A percentile compares a stretch with the other conserved stretches of the same genome.
Evolutionary conservation across 53 echinoderm and acorn worm genomes (phyloP).

Genomic region (Astropecten irregularis): DNA sequence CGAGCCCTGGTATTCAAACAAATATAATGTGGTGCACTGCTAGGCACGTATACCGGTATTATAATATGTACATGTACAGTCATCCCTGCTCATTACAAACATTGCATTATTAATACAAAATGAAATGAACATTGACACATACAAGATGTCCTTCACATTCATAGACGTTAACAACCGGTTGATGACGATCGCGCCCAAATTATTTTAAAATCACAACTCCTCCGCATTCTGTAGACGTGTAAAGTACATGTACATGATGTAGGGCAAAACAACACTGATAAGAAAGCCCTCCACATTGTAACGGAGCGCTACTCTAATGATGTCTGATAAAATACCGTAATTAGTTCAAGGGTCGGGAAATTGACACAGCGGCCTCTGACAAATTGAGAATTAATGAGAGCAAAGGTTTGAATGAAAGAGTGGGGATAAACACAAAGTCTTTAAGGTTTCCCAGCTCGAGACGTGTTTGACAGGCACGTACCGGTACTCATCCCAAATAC

Average conservation of each 20-base stretch:
- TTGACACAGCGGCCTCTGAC: not conserved
- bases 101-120: too few species aligned
- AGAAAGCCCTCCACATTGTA: too few species aligned
- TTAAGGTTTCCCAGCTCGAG: too few species aligned
- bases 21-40: too few species aligned
- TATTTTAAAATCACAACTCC: not conserved
- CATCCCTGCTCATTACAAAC: too few species aligned
- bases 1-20: too few species aligned
- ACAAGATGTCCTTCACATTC: not conserved
- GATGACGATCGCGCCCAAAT: not conserved
- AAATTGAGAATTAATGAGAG: slow-evolving; percentile 22
- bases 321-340: slow-evolving; percentile 7
- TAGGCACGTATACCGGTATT: too few species aligned
- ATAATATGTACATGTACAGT: too few species aligned
- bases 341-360: slow-evolving; percentile 2
- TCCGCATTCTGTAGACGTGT: not conserved
- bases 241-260: not conserved
- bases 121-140: not conserved
- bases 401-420: not conserved
- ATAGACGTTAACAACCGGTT: not conserved
- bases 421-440: not conserved
- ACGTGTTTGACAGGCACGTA: not conserved
- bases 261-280: too few species aligned
- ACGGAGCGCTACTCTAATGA: not conserved
- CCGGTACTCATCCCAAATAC: not conserved